phyloP scores from a whole-genome alignment of 2,888 invertebrate genomes.

The Magallana nippona region DNA sequence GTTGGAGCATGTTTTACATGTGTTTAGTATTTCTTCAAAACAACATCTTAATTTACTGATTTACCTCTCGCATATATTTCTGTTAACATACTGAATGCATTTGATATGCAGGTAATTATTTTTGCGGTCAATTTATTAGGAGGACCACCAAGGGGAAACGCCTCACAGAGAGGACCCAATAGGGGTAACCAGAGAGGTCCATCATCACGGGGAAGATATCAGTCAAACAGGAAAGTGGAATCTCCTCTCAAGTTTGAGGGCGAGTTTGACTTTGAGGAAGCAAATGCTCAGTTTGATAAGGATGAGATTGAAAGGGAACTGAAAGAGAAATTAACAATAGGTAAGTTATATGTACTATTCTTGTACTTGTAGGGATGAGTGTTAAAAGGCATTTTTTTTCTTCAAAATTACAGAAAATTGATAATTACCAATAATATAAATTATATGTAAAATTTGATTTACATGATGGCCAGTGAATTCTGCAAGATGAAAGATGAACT shows the following conservation, averaged over 20 bases:
- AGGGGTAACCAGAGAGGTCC: slow-evolving; percentile 56
- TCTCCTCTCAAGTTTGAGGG: slow-evolving; percentile 91
- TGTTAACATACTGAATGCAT: no score
- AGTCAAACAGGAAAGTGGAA: slow-evolving; percentile 56
- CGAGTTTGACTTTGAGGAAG: slow-evolving; percentile 99
- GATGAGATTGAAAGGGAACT: slow-evolving; percentile 89
- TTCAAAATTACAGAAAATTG: no score
- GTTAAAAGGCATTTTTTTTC: no score
- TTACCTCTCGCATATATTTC: no score
- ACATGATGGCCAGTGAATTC: no score
- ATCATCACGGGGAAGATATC: slow-evolving; percentile 57
- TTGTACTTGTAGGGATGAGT: no score
- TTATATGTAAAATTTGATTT: no score
- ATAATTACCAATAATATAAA: no score
- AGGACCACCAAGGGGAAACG: slow-evolving; percentile 42
- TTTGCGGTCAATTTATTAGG: neutral
- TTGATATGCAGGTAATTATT: neutral
- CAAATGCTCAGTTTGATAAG: slow-evolving; percentile 95
- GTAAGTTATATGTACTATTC: slow-evolving; percentile 53
- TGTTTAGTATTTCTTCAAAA: no score
- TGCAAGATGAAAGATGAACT: no score
- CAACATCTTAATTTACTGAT: no score
- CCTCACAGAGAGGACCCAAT: slow-evolving; percentile 38
- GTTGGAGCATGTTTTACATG: no score
- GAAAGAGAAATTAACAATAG: slow-evolving; percentile 80